Base-by-base conservation (phyloP, 2,888 invertebrate species). In the Lasioglossum leucozonium region DNA sequence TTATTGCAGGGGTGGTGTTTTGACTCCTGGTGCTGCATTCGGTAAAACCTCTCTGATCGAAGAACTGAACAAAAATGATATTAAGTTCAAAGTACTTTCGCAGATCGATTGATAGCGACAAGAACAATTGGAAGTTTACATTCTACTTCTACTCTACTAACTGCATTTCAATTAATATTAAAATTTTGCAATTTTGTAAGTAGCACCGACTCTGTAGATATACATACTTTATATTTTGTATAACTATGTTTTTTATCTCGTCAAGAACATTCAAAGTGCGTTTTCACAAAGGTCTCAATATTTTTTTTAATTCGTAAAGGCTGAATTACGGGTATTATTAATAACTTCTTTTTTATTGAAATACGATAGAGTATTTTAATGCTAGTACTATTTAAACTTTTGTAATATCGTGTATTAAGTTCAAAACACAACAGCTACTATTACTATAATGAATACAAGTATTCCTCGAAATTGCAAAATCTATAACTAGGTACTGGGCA, bases 1-100 rank as follows among this genome's bases (percentile, higher is more conserved):
- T 69, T 71, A 74, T 94, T 96, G 82, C 95, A 98, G 98, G 16
- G 98, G 98, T 55, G 99, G 99, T 18, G 99, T 99, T 1, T 96
- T 97, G 82, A 96, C 99, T 0, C 98, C 99, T 0, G 99, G 97
- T 1, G 97, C 97, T 18, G 98, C 98, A 0, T 99, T 99, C 95
- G 96, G 96, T 0, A 96, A 98, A 87, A 99, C 99, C 0, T 96
- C 96, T 42, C 95, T 99, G 37, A 96, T 98, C 84, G 96, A 97
- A 51, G 96, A 97, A 86, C 96, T 99, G 34, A 96, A 96, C 81
- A 96, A 97, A 75, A 96, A 97, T 94, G 97, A 97, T 76, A 93
- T 97, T n/a, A 97, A 95, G 76, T 98, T 98, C 93, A 97, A 97
- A 93, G 96, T 98, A 16, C 76, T 96, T 67, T 93, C 93, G 11